A percentile compares a stretch with the other conserved stretches of the same genome.
phyloP scores from a whole-genome alignment of 92 coral and sea anemone species.

The Epizoanthus fatuus region DNA sequence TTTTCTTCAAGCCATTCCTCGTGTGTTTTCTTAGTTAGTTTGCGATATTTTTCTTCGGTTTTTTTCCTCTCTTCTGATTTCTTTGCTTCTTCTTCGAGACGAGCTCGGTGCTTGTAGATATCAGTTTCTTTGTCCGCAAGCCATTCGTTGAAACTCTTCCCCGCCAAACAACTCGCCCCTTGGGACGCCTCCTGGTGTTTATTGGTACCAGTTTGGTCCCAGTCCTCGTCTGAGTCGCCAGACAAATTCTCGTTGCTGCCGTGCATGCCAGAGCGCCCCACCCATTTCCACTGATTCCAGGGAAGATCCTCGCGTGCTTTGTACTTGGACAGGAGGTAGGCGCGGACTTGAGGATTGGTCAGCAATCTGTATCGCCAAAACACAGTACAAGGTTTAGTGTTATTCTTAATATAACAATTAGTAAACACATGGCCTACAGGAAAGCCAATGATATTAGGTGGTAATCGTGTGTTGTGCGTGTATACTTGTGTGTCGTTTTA shows the following conservation, averaged over 20 bases:
- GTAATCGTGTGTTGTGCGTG: not conserved
- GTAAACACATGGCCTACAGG: not conserved
- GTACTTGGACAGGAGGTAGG: slow-evolving; percentile 34
- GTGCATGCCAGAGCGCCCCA: not conserved
- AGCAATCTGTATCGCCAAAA: slow-evolving; percentile 1
- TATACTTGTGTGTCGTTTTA: not conserved
- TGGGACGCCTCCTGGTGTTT: not conserved
- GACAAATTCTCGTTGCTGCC: not conserved
- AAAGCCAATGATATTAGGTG: too few relatives aligned
- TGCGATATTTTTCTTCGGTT: slow-evolving; percentile 15
- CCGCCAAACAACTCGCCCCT: not conserved
- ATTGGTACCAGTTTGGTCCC: not conserved
- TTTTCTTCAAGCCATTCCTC: slow-evolving; percentile 48
- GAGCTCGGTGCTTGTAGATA: slow-evolving; percentile 6
- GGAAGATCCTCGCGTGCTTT: slow-evolving; percentile 30
- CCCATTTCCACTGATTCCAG: slow-evolving; percentile 41
- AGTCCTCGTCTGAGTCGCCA: slow-evolving; percentile 23
- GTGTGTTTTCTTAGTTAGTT: slow-evolving; percentile 25
- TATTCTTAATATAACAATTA: not conserved
- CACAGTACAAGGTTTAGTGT: not conserved
- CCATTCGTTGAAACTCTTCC: slow-evolving; percentile 26
- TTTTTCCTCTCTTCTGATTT: slow-evolving; percentile 22
- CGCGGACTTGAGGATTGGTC: slow-evolving; percentile 14
- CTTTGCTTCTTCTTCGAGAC: slow-evolving; percentile 30
- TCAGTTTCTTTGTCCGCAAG: slow-evolving; percentile 31